These are phyloP conservation scores for Corythoichthys haematopterus DNA, from an alignment of 2,113 vertebrate species.

Conservation along the genomic window DNA sequence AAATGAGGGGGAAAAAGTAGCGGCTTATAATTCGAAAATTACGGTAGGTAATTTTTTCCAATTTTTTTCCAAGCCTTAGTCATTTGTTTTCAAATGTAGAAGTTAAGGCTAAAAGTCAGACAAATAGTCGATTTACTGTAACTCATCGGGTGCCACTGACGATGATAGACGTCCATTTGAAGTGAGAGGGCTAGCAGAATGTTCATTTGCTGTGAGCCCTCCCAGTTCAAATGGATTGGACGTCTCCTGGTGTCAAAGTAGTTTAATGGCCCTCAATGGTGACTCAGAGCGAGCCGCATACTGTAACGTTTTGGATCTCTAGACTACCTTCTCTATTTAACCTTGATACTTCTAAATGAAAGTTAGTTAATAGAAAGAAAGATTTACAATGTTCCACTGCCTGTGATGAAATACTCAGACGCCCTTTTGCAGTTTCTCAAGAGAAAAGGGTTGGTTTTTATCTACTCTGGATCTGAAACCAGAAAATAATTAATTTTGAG, in stretches of 20 bases:
- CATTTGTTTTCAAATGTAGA: no score
- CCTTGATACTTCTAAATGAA: conserved; percentile 40
- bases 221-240: no score
- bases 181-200: no score
- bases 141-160: no score
- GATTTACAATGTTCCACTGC: conserved; percentile 14
- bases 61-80: no score
- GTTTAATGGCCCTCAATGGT: conserved; percentile 2
- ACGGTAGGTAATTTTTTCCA: no score
- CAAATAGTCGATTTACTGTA: no score
- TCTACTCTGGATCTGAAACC: conserved; percentile 35
- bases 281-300: conserved; percentile 8
- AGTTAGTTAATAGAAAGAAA: conserved; percentile 25
- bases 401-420: conserved; percentile 27
- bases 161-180: no score
- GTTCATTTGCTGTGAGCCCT: no score
- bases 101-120: no score
- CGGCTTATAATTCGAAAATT: no score
- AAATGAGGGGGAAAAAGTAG: no score
- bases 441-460: conserved; percentile 32
- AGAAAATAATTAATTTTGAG: conserved; percentile 42
- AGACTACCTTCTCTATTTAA: conserved; percentile 27
- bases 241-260: not conserved
- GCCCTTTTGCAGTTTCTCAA: conserved; percentile 21
- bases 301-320: not conserved